Evolutionary conservation across 2,797 vertebrate species (phyloP).

Genomic region (Scolopax bukidnonensis): DNA sequence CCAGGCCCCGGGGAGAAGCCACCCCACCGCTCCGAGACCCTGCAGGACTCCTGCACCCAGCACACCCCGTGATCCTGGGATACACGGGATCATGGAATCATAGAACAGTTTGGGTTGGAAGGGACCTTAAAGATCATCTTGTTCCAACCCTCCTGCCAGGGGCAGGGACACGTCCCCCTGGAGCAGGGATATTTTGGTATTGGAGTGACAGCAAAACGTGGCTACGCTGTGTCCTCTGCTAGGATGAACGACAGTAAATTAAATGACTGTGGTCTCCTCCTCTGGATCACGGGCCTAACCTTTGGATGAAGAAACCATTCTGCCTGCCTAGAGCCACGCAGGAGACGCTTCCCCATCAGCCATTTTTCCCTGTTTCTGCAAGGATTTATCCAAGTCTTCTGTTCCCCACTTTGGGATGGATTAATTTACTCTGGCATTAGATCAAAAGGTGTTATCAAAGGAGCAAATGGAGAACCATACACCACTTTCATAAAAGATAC

Average conservation of each 20-base stretch:
- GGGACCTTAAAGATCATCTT: neutral
- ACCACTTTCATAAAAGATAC: neutral
- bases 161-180: neutral
- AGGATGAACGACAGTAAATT: neutral
- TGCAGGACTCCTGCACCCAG: neutral
- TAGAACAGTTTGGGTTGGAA: neutral
- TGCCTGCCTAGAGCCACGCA: neutral
- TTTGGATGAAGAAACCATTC: neutral
- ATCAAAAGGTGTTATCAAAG: neutral
- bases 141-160: neutral
- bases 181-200: rapidly evolving
- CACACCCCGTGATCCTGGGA: rapidly evolving
- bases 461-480: neutral
- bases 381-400: neutral
- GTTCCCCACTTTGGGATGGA: neutral
- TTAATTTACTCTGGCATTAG: neutral
- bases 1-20: rapidly evolving
- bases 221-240: neutral
- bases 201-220: neutral
- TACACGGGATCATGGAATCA: rapidly evolving
- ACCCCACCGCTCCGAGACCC: neutral
- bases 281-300: rapidly evolving
- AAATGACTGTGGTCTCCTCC: neutral
- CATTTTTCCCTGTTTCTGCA: neutral
- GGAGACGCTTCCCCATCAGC: rapidly evolving